Conservation (phyloP, 2,797 vertebrate genomes). For the Platalea minor region DNA sequence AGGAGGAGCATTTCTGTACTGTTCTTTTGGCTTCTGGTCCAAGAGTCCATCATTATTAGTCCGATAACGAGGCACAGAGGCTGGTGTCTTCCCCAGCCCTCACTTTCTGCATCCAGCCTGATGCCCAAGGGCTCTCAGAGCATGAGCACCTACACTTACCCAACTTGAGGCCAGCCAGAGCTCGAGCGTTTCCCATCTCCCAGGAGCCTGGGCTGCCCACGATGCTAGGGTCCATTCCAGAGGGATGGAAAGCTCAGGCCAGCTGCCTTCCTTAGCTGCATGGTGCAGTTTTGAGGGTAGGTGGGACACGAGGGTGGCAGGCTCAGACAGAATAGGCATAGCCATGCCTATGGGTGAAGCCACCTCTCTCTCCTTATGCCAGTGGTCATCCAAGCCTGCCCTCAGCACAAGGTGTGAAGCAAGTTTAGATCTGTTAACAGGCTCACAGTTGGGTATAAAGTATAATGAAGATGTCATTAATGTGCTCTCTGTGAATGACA, state of each 20-base stretch:
- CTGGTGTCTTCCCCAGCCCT: neutral
- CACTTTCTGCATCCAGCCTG: neutral
- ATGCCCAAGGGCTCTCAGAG: neutral
- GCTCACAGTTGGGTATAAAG: neutral
- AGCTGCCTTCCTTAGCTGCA: neutral
- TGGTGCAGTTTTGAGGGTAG: neutral
- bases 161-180: neutral
- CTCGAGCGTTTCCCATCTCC: neutral
- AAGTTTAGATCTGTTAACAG: neutral
- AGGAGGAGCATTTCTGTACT: neutral
- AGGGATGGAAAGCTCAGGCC: neutral
- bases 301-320: neutral
- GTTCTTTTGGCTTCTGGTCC: neutral
- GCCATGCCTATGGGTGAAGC: neutral
- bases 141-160: neutral
- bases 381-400: neutral
- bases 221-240: neutral
- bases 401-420: neutral
- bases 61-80: neutral
- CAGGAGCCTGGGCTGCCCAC: neutral
- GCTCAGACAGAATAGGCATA: neutral
- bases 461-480: neutral
- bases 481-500: neutral
- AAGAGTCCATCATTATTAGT: neutral
- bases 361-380: fast-evolving